These are phyloP conservation scores for Chaitophorus viminalis DNA, from an alignment of 2,888 invertebrate species.

Conservation along the genomic window DNA sequence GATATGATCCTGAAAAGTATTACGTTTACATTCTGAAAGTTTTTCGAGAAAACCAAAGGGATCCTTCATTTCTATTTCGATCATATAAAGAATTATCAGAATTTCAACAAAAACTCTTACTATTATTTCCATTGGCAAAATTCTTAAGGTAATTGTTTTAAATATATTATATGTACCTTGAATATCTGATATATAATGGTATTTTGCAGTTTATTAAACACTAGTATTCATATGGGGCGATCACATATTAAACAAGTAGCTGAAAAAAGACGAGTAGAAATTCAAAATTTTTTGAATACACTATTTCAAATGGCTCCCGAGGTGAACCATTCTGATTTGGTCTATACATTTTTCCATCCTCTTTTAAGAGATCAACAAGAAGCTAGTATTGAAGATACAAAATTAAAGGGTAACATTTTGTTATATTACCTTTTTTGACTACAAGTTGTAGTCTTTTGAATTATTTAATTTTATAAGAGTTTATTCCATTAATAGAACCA, in stretches of 20 bases:
- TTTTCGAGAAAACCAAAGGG: constrained; percentile 84
- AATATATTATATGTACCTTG: not conserved
- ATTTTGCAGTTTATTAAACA: constrained; percentile 73
- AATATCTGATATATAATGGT: not conserved
- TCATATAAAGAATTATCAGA: constrained; percentile 98
- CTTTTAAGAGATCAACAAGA: constrained; percentile 93
- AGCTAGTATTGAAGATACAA: constrained; percentile 80
- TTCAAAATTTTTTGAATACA: constrained; percentile 87
- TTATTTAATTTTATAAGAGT: not conserved
- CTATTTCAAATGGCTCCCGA: constrained; percentile 90
- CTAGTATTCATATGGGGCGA: constrained; percentile 84
- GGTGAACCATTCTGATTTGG: constrained; percentile 93
- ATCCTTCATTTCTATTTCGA: constrained; percentile 88
- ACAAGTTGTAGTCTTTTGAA: not conserved
- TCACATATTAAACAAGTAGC: constrained; percentile 96
- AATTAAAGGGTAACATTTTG: constrained; percentile 76
- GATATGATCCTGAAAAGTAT: constrained; percentile 96
- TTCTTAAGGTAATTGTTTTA: constrained; percentile 79
- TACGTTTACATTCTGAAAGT: constrained; percentile 92
- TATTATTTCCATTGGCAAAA: constrained; percentile 90
- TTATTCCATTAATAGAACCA: constrained; percentile 65
- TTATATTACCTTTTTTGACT: too few species aligned
- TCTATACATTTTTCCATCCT: constrained; percentile 99
- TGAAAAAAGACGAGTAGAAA: constrained; percentile 87
- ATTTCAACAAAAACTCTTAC: constrained; percentile 91